Conservation (phyloP, 2,113 vertebrate genomes). For the Corythoichthys intestinalis region DNA sequence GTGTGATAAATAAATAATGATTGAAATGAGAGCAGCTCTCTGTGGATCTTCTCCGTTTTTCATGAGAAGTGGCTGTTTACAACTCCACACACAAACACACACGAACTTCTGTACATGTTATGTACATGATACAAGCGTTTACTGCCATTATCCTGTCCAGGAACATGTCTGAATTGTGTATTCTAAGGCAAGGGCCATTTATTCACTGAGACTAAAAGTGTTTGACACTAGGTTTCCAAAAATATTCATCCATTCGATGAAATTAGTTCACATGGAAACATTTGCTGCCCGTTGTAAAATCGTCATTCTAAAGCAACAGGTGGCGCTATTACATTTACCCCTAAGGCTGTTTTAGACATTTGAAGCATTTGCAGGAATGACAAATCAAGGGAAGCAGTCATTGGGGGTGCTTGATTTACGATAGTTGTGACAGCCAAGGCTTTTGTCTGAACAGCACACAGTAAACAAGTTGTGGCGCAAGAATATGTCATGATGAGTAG, state of each 20-base stretch:
- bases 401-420: not conserved
- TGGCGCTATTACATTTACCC: not conserved
- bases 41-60: constrained; percentile 63
- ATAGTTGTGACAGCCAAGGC: not conserved
- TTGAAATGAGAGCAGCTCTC: constrained; percentile 77
- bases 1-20: constrained; percentile 73
- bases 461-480: not conserved
- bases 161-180: constrained; percentile 37
- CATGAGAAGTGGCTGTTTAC: constrained; percentile 62
- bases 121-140: constrained; percentile 14
- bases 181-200: constrained; percentile 27
- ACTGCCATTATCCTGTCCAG: constrained; percentile 39
- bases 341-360: not conserved
- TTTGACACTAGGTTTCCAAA: not conserved
- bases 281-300: not conserved
- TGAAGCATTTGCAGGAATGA: not conserved
- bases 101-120: constrained; percentile 1
- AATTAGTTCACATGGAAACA: constrained; percentile 5
- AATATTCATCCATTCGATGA: not conserved
- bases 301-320: constrained; percentile 2
- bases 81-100: constrained; percentile 37
- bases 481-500: not conserved
- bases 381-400: not conserved
- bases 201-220: constrained; percentile 25
- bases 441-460: not conserved